Base-by-base conservation (phyloP, 2,797 vertebrate genomes). In the Oreortyx pictus region DNA sequence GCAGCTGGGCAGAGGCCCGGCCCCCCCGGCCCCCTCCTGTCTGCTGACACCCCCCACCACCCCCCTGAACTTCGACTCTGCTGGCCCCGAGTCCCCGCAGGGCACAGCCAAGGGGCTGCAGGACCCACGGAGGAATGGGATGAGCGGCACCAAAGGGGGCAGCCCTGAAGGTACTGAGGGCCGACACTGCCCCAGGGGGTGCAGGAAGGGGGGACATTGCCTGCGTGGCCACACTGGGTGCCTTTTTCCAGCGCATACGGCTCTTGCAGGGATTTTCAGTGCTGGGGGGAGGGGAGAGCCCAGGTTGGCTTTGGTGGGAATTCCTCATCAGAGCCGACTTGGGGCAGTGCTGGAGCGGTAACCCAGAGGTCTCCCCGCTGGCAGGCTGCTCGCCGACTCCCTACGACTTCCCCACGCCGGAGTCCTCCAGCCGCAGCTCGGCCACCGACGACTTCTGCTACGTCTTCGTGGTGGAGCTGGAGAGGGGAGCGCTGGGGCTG, bases 401-500 rank as follows among this genome's bases (percentile, higher is more conserved):
- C 1, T 98, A 97, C 16, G 98, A 98, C 41, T 98, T 98, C 81
- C 98, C 98, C 73, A 98, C 98, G 22, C 97, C 96, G 1, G 98
- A 97, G 72, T 97, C 97, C 72, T 98, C 98, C 73, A 97, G 96
- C 93, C 94, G 94, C 83, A 97, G 97, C 96, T 98, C 98, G 71
- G 98, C 98, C 91, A 97, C 98, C 2, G 98, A 99, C 7, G 98
- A 98, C 95, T 98, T 99, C 96, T 98, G 98, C 98, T 98, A 98
- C 49, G 98, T 99, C 95, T 99, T 99, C 83, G 97, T 98, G 98
- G 99, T 99, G 98, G 99, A 99, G 96, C 98, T 99, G 97, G 98
- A 99, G 96, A 98, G 99, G 62, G 99, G 99, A 92, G 99, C 99
- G 46, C 98, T 98, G 0, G 99, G 99, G 93, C 98, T 99, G 88